These are phyloP conservation scores for Arvicola amphibius DNA, from an alignment of 2,797 vertebrate genomes.

Conservation along the genomic window DNA sequence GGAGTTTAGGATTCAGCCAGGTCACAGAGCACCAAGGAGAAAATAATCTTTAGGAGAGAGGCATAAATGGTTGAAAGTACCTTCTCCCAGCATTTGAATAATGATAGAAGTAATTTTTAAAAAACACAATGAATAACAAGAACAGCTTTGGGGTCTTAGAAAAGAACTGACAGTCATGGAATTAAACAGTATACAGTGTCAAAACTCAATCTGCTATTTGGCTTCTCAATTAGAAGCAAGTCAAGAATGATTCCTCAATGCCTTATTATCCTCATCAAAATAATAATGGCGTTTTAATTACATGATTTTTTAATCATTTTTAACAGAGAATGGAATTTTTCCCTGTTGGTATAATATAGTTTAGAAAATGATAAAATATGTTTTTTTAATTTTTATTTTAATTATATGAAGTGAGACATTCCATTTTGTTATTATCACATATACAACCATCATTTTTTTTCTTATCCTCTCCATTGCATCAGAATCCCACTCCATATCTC, in stretches of 20 bases:
- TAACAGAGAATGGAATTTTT: conserved; percentile 23
- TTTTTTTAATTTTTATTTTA: background rate
- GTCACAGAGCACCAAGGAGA: background rate
- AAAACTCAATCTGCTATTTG: background rate
- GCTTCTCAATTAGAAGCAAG: background rate
- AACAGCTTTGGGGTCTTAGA: background rate
- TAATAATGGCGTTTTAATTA: background rate
- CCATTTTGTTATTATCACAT: background rate
- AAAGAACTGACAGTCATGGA: background rate
- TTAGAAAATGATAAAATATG: conserved; percentile 2
- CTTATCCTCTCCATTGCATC: background rate
- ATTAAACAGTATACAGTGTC: background rate
- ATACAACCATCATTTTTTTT: background rate
- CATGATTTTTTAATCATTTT: background rate
- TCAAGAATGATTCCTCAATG: background rate
- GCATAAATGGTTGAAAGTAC: conserved; percentile 41
- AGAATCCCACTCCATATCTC: background rate
- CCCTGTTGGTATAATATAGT: background rate
- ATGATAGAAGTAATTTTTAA: background rate
- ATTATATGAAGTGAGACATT: background rate
- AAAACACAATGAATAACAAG: conserved; percentile 14
- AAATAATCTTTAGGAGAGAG: conserved; percentile 17
- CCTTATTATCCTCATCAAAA: conserved; percentile 17
- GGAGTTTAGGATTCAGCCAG: background rate
- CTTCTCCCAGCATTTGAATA: background rate